phyloP scores from a whole-genome alignment of 2,113 vertebrate genomes.

The Etheostoma cragini region DNA sequence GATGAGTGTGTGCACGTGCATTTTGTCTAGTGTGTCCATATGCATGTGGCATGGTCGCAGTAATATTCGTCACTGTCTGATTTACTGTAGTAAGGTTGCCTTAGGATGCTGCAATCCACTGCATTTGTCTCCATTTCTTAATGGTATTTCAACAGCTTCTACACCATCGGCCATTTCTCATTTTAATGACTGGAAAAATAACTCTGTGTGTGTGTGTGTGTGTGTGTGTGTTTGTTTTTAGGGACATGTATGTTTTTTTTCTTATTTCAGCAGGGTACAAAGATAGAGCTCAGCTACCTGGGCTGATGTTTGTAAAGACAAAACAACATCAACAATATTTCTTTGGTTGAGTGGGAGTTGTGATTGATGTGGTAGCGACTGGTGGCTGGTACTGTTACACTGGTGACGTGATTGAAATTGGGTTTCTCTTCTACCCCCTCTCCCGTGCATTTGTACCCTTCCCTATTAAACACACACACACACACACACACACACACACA shows the following conservation, averaged over 20 bases:
- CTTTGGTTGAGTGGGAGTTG: conserved; percentile 54
- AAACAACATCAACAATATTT: conserved; percentile 64
- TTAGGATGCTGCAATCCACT: conserved; percentile 74
- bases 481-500: conserved; percentile 49
- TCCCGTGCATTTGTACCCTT: neutral
- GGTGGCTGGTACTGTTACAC: conserved; percentile 68
- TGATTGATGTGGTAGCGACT: conserved; percentile 69
- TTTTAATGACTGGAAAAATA: conserved; percentile 85
- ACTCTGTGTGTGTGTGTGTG: conserved; percentile 47
- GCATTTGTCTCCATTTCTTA: conserved; percentile 88
- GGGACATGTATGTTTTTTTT: conserved; percentile 11
- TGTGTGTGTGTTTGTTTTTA: conserved; percentile 32
- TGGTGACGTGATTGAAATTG: conserved; percentile 73
- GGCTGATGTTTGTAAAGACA: conserved; percentile 54
- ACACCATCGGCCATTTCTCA: conserved; percentile 83
- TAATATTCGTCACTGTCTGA: conserved; percentile 85
- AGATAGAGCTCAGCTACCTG: conserved; percentile 49
- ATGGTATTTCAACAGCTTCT: conserved; percentile 86
- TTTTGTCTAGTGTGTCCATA: conserved; percentile 52
- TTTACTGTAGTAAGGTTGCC: conserved; percentile 79
- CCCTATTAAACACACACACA: conserved; percentile 22
- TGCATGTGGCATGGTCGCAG: conserved; percentile 48
- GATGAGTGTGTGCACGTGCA: conserved; percentile 34
- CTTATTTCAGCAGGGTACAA: conserved; percentile 9
- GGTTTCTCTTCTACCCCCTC: conserved; percentile 54